Conservation (phyloP, 2,113 vertebrate genomes). For the Podiceps cristatus region DNA sequence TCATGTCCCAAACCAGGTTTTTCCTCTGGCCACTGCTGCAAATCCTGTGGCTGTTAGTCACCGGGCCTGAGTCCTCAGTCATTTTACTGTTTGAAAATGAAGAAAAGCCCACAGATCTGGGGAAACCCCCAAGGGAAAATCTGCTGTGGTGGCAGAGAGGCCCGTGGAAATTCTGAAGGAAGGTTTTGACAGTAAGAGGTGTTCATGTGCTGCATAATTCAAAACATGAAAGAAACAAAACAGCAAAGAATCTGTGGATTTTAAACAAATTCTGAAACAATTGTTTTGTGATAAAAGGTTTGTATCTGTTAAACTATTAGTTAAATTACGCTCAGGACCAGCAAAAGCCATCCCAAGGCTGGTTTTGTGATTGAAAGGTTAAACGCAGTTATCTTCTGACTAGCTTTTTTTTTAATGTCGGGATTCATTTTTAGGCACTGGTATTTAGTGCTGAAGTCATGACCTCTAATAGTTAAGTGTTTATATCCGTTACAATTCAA, state of each 20-base stretch:
- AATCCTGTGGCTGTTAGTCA: slow-evolving; percentile 59
- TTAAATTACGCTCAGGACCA: background rate
- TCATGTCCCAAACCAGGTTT: background rate
- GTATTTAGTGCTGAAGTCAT: background rate
- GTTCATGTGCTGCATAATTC: background rate
- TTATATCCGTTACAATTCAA: background rate
- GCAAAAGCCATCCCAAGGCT: background rate
- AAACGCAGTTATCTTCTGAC: background rate
- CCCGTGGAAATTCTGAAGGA: slow-evolving; percentile 67
- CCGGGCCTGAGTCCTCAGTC: background rate
- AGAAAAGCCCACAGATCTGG: slow-evolving; percentile 13
- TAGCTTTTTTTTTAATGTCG: background rate
- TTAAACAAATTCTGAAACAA: background rate
- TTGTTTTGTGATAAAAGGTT: background rate
- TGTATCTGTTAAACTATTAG: background rate
- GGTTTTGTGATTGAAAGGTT: background rate
- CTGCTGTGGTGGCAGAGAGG: slow-evolving; percentile 21
- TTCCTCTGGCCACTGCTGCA: background rate
- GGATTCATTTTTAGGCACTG: background rate
- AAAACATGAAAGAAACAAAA: background rate
- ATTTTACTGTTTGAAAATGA: slow-evolving; percentile 16
- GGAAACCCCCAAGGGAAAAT: slow-evolving; percentile 54
- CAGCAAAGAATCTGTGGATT: background rate
- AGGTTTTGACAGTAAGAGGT: background rate
- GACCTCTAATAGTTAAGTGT: background rate